phyloP scores from a whole-genome alignment of 2,888 invertebrate species.

The Platerodrilus igneus region DNA sequence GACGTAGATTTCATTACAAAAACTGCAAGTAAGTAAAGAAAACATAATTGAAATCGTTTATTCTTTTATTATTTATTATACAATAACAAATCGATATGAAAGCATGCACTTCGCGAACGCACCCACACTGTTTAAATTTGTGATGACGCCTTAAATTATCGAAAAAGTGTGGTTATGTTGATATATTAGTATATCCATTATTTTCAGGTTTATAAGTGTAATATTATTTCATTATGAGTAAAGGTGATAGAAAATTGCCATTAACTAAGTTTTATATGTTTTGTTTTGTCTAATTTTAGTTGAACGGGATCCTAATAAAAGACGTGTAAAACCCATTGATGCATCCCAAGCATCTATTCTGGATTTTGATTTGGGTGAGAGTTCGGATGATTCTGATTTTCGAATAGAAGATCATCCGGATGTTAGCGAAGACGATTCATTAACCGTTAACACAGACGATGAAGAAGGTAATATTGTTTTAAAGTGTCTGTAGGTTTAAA shows the following conservation, averaged over 20 bases:
- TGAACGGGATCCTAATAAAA: conserved; percentile 72
- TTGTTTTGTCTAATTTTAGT: conserved; percentile 39
- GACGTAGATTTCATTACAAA: conserved; percentile 45
- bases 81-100: conserved; percentile 15
- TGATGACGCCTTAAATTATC: conserved; percentile 17
- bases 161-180: too few species aligned
- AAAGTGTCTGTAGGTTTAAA: background rate
- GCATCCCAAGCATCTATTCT: conserved; percentile 69
- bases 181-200: too few species aligned
- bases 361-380: conserved; percentile 83
- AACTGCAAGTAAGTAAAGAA: conserved; percentile 43
- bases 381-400: conserved; percentile 93
- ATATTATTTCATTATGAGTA: conserved; percentile 3
- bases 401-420: conserved; percentile 80
- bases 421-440: conserved; percentile 69
- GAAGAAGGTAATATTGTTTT: background rate
- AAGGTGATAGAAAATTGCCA: conserved; percentile 14
- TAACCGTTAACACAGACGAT: conserved; percentile 53
- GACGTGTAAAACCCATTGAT: conserved; percentile 75
- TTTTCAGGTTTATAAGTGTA: too few species aligned
- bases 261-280: conserved; percentile 6
- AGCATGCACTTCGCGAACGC: conserved; percentile 14
- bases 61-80: conserved; percentile 6
- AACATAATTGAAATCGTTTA: conserved; percentile 8
- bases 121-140: conserved; percentile 10